These are phyloP conservation scores for Clarias pachynema DNA, from an alignment of 2,797 vertebrate species.

Conservation along the genomic window DNA sequence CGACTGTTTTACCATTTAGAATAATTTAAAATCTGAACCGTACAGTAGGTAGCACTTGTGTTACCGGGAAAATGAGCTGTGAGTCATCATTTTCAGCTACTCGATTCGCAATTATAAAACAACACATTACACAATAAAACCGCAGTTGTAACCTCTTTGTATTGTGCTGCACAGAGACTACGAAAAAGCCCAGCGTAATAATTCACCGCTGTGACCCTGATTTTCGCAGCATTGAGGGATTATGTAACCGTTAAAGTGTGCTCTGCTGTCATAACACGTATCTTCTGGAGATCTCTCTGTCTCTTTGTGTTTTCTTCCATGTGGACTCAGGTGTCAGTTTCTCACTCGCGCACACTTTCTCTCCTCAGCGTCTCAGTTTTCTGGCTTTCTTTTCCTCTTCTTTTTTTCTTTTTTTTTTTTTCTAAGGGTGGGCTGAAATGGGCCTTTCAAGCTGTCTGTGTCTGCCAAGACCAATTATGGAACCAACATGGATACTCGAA, in stretches of 20 bases:
- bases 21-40: conserved; percentile 8
- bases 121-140: conserved; percentile 1
- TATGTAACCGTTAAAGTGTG: conserved; percentile 64
- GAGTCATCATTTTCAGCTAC: conserved; percentile 15
- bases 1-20: not conserved
- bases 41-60: not conserved
- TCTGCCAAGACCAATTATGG: conserved; percentile 63
- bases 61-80: not conserved
- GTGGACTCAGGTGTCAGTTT: conserved; percentile 49
- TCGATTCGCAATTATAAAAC: not conserved
- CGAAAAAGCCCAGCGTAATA: conserved; percentile 38
- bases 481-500: conserved; percentile 36
- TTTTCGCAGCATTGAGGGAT: conserved; percentile 62
- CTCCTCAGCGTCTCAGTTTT: conserved; percentile 26
- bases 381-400: conserved; percentile 44
- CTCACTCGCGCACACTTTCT: conserved; percentile 27
- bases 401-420: conserved; percentile 17
- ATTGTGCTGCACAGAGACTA: conserved; percentile 25
- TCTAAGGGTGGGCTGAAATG: conserved; percentile 46
- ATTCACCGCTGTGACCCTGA: conserved; percentile 62
- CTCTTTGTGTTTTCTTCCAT: conserved; percentile 33
- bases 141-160: conserved; percentile 19
- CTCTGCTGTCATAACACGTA: conserved; percentile 49
- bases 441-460: conserved; percentile 51
- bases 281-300: conserved; percentile 50